A percentile compares a stretch with the other conserved stretches of the same genome.
Conservation (phyloP, 2,888 invertebrate genomes). For the Malthinus flaveolus region DNA sequence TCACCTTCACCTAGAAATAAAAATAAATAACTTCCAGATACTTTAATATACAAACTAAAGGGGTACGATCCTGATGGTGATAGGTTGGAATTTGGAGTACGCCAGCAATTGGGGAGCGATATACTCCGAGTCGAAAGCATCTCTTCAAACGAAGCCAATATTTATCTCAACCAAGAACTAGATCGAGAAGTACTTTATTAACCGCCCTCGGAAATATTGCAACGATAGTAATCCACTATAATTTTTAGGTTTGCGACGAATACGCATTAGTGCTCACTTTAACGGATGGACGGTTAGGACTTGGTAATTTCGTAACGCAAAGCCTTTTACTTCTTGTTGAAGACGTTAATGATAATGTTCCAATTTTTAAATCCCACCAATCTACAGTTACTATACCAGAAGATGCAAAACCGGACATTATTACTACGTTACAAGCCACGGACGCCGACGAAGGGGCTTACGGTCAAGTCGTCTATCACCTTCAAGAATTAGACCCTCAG, state of each 20-base stretch:
- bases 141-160: slow-evolving; percentile 80
- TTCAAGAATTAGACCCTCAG: slow-evolving; percentile 75
- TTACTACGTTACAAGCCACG: slow-evolving; percentile 82
- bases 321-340: slow-evolving; percentile 86
- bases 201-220: background rate
- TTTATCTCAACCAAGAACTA: slow-evolving; percentile 85
- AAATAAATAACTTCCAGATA: slow-evolving; percentile 61
- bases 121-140: slow-evolving; percentile 82
- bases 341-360: slow-evolving; percentile 91
- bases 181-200: slow-evolving; percentile 77
- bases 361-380: slow-evolving; percentile 83
- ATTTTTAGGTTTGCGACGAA: slow-evolving; percentile 75
- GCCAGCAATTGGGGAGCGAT: slow-evolving; percentile 79
- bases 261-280: slow-evolving; percentile 86
- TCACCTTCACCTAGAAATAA: too few species aligned
- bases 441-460: slow-evolving; percentile 91
- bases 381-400: slow-evolving; percentile 81
- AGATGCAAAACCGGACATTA: slow-evolving; percentile 73
- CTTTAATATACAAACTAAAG: slow-evolving; percentile 77
- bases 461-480: slow-evolving; percentile 86
- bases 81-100: slow-evolving; percentile 77
- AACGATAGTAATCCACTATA: background rate
- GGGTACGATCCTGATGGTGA: slow-evolving; percentile 89
- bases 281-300: slow-evolving; percentile 84
- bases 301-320: slow-evolving; percentile 87